Evolutionary conservation across 2,888 invertebrate genomes (phyloP), one percentile per base, ranked within the genome.

Genomic region (Calameuta idolon): DNA sequence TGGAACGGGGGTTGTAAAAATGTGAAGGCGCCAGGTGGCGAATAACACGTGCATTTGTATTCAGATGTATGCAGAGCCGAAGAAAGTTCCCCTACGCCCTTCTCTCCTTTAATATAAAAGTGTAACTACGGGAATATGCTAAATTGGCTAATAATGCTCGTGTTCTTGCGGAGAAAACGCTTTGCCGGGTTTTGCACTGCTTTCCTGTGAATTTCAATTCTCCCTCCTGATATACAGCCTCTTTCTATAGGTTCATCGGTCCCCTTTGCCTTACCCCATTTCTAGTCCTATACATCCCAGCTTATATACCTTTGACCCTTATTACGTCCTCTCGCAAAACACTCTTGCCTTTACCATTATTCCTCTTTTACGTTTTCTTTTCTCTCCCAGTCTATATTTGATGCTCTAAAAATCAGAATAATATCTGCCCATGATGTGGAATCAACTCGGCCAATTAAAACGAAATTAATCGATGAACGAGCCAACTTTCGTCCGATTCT

Each of bases 121-220:
- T 78, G 76, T 78, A 78, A 78, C 78, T 78, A 78, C 78, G 75
- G 78, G 75, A 78, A 78, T 78, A 78, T 78, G 78, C 78, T 78
- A 78, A 78, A 78, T 78, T 78, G 78, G 76, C 78, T 78, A 78
- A 78, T 78, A 76, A 78, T 78, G 73, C 76, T 73, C 76, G 76
- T 76, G 78, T 78, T 78, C 78, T 34, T 34, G 33, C 31, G 71
- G 71, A 55, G 55, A 23, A 55, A 71, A 71, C 71, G 71, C 12
- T 71, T 71, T 71, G 71, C 71, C 77, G 71, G 74, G 77, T 75
- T 73, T 33, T 69, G 74, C 34, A 30, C 30, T 74, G 77, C 75
- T 76, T 78, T 73, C 55, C 73, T 73, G 75, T 76, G 76, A 78
- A 78, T 78, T 78, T 76, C 73, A 78, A 78, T 75, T 75, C 23